A percentile compares a stretch with the other conserved stretches of the same genome.
These are phyloP conservation scores for Actinia equina DNA, from an alignment of 64 coral and sea anemone genomes.

Conservation along the genomic window DNA sequence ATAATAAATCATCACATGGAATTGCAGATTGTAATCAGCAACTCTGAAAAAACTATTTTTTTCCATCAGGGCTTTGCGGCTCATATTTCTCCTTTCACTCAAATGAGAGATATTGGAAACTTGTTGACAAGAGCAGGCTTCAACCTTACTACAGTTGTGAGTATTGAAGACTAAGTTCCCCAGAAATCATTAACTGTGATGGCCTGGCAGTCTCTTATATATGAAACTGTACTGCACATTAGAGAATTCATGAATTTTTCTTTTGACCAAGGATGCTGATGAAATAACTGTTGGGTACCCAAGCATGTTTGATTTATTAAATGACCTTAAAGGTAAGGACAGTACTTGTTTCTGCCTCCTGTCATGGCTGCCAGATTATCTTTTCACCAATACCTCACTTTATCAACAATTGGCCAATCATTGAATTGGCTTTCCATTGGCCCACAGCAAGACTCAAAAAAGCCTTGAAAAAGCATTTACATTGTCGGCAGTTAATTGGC, in stretches of 20 bases:
- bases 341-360: too few species aligned
- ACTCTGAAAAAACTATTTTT: neutral
- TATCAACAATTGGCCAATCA: too few species aligned
- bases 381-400: too few species aligned
- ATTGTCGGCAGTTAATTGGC: too few species aligned
- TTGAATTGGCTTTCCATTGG: too few species aligned
- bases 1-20: too few species aligned
- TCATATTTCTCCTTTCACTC: slow-evolving; percentile 96
- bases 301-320: slow-evolving; percentile 87
- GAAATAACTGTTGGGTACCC: slow-evolving; percentile 90
- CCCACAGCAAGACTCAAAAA: too few species aligned
- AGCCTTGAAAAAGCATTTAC: too few species aligned
- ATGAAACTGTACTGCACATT: too few species aligned
- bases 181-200: neutral
- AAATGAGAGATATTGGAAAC: slow-evolving; percentile 95
- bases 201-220: too few species aligned
- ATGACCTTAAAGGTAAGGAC: slow-evolving; percentile 74
- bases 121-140: slow-evolving; percentile 84
- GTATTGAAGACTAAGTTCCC: neutral
- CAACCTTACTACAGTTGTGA: slow-evolving; percentile 87
- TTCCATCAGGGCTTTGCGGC: slow-evolving; percentile 74
- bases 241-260: neutral
- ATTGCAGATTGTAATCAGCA: too few species aligned
- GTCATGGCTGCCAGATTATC: too few species aligned
- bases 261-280: slow-evolving; percentile 70